Base-by-base conservation (phyloP, 2,113 vertebrate species). In the Aplodontia rufa region DNA sequence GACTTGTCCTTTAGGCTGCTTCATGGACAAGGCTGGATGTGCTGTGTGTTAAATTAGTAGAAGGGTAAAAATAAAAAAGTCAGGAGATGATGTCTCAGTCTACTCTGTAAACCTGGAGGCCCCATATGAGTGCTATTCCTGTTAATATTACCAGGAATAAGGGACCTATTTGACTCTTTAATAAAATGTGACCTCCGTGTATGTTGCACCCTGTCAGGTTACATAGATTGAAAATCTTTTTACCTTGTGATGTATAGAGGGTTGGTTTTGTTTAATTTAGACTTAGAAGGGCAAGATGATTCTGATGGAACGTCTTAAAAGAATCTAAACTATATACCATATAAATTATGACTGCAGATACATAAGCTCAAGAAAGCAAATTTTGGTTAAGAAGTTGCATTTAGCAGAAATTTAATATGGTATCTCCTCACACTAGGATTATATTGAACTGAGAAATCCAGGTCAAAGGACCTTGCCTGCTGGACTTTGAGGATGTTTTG, bases 391-490 rank as follows among this genome's bases (percentile, higher is more conserved):
- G 51, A n/a, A 60, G 10, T 8, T 71, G n/a, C 28, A n/a, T 81
- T 85, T 76, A 55, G 83, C 4, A 42, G 74, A 86, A 89, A 74
- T 35, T 78, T 53, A 79, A 40, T 20, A 9, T 19, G 30, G 2
- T 37, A 17, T 74, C 13, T 85, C 8, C 58, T 53, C n/a, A 13
- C 45, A 42, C 26, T 45, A 26, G 35, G 20, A 85, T 76, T 82
- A n/a, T 32, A 32, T 0, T 51, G 16, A 64, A 42, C 22, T 51
- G 37, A 62, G 92, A 95, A 93, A 95, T 83, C 53, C 89, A 90
- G 82, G 85, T 95, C 93, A 94, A 89, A 83, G 81, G 47, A 49
- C 12, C 66, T 66, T 62, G 80, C 87, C 66, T 89, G 74, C 93
- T 66, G 55, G 35, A 89, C 24, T 82, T 79, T 2, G 32, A 1